These are phyloP conservation scores for Myocastor coypus DNA, from an alignment of 2,113 vertebrate genomes.

Conservation along the genomic window DNA sequence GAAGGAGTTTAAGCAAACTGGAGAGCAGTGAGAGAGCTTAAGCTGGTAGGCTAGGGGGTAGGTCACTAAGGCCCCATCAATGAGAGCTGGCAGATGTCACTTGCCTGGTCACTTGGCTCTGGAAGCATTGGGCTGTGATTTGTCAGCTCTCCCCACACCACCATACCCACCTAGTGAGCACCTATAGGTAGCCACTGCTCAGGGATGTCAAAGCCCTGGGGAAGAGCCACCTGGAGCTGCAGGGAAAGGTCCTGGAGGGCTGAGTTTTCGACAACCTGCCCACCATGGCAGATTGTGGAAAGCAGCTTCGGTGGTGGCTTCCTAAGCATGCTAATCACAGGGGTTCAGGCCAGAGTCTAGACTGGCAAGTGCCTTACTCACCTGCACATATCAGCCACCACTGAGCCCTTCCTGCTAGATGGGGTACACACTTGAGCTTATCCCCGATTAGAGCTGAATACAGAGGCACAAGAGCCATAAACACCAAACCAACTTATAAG, in stretches of 20 bases:
- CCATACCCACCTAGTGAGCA: not conserved
- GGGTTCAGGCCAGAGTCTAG: not conserved
- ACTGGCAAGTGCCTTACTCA: not conserved
- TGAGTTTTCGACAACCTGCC: not conserved
- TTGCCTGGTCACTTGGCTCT: not conserved
- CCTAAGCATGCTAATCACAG: not conserved
- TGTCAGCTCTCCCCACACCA: not conserved
- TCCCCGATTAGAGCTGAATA: not conserved
- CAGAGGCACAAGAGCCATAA: not conserved
- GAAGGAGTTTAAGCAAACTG: not conserved
- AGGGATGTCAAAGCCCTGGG: not conserved
- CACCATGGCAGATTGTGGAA: not conserved
- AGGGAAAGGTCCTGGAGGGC: not conserved
- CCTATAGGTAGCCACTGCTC: not conserved
- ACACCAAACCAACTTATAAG: not conserved
- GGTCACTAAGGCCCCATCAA: not conserved
- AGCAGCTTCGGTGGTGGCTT: not conserved
- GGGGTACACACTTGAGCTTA: not conserved
- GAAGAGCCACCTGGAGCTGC: no score
- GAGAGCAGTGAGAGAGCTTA: not conserved
- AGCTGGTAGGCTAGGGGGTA: not conserved
- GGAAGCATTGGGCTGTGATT: not conserved
- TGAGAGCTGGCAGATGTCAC: not conserved
- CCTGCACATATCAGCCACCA: rapidly evolving
- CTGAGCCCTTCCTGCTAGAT: not conserved